Evolutionary conservation across 2,888 invertebrate genomes (phyloP), one percentile per base, ranked within the genome.

Genomic region (Calameuta pallipes): DNA sequence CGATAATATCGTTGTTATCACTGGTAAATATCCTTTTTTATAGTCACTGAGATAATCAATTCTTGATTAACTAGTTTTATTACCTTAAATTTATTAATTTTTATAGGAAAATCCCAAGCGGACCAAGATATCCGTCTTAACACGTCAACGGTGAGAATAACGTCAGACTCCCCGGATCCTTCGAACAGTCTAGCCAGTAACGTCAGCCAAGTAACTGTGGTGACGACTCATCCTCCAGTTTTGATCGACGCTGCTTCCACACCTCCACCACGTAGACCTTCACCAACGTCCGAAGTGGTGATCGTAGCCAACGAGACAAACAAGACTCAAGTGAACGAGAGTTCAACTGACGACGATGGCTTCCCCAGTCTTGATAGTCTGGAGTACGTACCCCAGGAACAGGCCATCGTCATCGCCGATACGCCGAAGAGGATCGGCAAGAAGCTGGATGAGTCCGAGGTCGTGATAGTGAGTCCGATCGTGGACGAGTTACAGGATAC

Each of bases 371-470:
- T 96, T 35, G 96, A 96, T 89, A 96, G 96, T 33, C 90, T 96
- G 71, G 96, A 96, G 86, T 95, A 94, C 90, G 92, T 84, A 34
- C 88, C 89, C 0, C 89, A 88, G 73, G 90, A 91, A 74, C 91
- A 91, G 68, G 86, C 89, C 12, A 89, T 90, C 69, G 85, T 87
- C 76, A 93, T 90, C 89, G 92, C 89, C 82, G 93, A 85, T 88
- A 91, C 83, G 11, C 83, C 89, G 12, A 89, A 88, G 78, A 86
- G 88, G 31, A 92, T 93, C 79, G 94, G 94, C 9, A 95, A 96
- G 76, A 95, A 96, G 79, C 91, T 97, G 81, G 97, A 97, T 90
- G 97, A 97, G 90, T 97, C 97, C 86, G 97, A 97, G 89, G 97
- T 97, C 11, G 91, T 97, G 75, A 97, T 97, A 79, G 94, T 96